Evolutionary conservation across 1,140 invertebrate genomes (phyloP), one percentile per base, ranked within the genome.

Genomic region (Gryllus bimaculatus): DNA sequence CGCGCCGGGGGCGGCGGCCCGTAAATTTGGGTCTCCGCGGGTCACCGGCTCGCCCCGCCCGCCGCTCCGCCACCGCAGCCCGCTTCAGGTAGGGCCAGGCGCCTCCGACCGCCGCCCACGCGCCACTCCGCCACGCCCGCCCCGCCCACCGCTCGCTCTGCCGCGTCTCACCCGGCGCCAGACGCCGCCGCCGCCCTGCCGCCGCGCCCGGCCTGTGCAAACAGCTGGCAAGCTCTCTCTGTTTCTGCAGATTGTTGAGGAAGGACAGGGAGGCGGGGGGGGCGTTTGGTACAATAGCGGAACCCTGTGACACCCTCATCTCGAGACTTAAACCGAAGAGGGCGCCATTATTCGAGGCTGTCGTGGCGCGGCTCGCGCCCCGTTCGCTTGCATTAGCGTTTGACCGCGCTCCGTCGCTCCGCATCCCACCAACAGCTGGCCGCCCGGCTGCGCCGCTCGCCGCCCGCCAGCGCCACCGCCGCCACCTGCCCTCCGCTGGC

Each of bases 181-280:
- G 2, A 39, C 26, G 54, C 54, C 10, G 10, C 15, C 49, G 49
- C 54, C 18, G 7, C 54, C 54, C 18, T 18, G 18, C 18, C 54
- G 54, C 54, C 54, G 54, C 54, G 54, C 10, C 18, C 54, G 54
- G 18, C 54, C 54, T 66, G 54, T 66, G 54, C 54, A 66, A 66
- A 66, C 54, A 66, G 54, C 54, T 66, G 54, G 54, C 54, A 66
- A 66, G 18, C 10, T 15, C 54, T 10, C 54, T 10, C 18, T 66
- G 54, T 66, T 66, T 66, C 54, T 66, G 54, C 54, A 66, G 54
- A 66, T 66, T 66, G 54, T 66, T 66, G 54, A 66, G 54, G 54
- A 66, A 66, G 54, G 54, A 13, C 54, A 18, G 54, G 10, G 10
- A 18, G 26, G 26, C 26, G 26, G 26, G 26, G 26, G 5, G 5